Evolutionary conservation across 2,797 vertebrate species (phyloP).

Genomic region (Mormyrops attenuatus): DNA sequence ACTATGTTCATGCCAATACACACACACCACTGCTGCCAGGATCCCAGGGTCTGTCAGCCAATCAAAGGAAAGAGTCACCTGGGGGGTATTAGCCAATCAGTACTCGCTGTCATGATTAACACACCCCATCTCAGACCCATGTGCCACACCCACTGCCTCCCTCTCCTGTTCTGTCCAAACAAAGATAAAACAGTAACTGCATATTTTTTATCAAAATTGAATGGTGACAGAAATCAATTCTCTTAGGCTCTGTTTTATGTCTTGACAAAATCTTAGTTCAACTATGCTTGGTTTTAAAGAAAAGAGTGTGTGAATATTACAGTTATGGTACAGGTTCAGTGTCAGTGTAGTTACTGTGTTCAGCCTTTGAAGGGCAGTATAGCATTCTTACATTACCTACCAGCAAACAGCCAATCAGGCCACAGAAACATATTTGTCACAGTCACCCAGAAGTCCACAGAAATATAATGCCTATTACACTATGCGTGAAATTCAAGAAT

Average conservation of each 20-base stretch:
- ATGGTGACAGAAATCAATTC: background rate
- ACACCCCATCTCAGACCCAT: background rate
- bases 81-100: background rate
- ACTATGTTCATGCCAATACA: background rate
- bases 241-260: background rate
- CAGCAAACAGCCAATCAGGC: background rate
- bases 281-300: background rate
- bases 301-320: background rate
- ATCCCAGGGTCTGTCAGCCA: background rate
- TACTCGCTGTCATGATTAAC: background rate
- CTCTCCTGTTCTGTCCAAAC: background rate
- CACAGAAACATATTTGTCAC: background rate
- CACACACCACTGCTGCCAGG: background rate
- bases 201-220: background rate
- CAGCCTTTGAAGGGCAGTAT: background rate
- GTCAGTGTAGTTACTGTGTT: background rate
- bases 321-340: background rate
- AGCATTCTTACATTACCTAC: background rate
- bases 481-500: background rate
- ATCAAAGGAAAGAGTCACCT: background rate
- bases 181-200: background rate
- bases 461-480: background rate
- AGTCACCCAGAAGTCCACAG: background rate
- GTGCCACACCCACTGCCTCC: background rate
- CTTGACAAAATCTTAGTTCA: background rate